Base-by-base conservation (phyloP, 2,113 vertebrate genomes). In the Osmerus eperlanus region DNA sequence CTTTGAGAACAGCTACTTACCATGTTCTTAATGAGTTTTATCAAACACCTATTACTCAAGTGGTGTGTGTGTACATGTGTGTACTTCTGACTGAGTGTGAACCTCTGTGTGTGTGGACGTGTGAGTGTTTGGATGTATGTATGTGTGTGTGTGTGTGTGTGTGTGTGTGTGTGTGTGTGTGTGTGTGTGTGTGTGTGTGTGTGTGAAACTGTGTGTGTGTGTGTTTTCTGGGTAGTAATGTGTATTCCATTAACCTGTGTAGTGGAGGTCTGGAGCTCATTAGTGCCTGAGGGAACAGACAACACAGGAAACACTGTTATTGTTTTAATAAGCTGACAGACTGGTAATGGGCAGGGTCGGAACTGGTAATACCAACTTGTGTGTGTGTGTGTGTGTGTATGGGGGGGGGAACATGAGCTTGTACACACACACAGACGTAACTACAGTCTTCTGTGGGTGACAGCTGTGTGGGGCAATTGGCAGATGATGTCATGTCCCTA, bases 231-330 rank as follows among this genome's bases (percentile, higher is more conserved):
- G 65, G 59, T 77, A 78, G 74, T 65, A 94, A 93, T 94, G 92
- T 92, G 92, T 91, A 94, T 93, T 93, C 91, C 85, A 92, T 94
- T 93, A 94, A 94, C 92, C 93, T 92, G 90, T 90, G 91, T 91
- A 92, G 90, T 93, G 91, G 29, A 91, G 89, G 89, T 92, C 93
- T 92, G 89, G 92, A 92, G 93, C 92, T 93, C 91, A 95, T 95
- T 95, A 94, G 92, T 93, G 89, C 88, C 87, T 89, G 87, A 91
- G 91, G 91, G 92, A 93, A 94, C 93, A 91, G 90, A 91, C 73
- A 82, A 80, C 65, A 74, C 67, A 75, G 56, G 32, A 89, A 92
- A 93, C 94, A 93, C 92, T 91, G 92, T 94, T 94, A 93, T 94
- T 95, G 92, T 94, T 93, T 95, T 91, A 91, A 93, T 85, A 92